phyloP scores from a whole-genome alignment of 2,888 invertebrate species.

The Homarus gammarus region DNA sequence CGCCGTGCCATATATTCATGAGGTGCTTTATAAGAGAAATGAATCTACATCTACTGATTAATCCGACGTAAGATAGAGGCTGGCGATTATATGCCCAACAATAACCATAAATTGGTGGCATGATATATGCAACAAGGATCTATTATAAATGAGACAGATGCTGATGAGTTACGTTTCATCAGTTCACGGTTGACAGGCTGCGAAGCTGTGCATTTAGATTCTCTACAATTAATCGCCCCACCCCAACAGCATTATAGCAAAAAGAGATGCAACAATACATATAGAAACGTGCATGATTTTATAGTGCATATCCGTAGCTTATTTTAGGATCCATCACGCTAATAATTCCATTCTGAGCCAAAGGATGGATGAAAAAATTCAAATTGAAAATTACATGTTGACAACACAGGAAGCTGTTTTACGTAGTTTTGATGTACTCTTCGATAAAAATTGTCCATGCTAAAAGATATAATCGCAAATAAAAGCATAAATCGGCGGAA shows the following conservation, averaged over 20 bases:
- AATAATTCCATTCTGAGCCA: constrained; percentile 66
- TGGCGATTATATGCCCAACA: constrained; percentile 54
- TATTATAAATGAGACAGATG: constrained; percentile 61
- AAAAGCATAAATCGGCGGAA: constrained; percentile 50
- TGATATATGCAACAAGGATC: constrained; percentile 60
- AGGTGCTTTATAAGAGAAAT: constrained; percentile 20
- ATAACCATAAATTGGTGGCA: constrained; percentile 29
- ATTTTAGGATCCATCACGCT: constrained; percentile 62
- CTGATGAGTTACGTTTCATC: constrained; percentile 52
- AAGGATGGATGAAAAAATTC: constrained; percentile 50
- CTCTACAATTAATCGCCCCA: constrained; percentile 48
- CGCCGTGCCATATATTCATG: constrained; percentile 12
- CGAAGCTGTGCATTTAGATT: constrained; percentile 52
- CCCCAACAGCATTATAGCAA: constrained; percentile 43
- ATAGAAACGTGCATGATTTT: constrained; percentile 61
- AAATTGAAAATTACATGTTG: constrained; percentile 63
- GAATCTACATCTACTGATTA: constrained; percentile 49
- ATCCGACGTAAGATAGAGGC: constrained; percentile 46
- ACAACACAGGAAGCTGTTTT: constrained; percentile 48
- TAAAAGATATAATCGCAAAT: constrained; percentile 64
- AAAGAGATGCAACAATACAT: constrained; percentile 51
- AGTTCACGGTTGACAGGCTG: constrained; percentile 36
- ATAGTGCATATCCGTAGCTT: constrained; percentile 62
- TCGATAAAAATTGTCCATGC: constrained; percentile 50
- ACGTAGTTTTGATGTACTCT: constrained; percentile 46